phyloP scores from a whole-genome alignment of 1,140 invertebrate genomes.

The Drosophila mojavensis region DNA sequence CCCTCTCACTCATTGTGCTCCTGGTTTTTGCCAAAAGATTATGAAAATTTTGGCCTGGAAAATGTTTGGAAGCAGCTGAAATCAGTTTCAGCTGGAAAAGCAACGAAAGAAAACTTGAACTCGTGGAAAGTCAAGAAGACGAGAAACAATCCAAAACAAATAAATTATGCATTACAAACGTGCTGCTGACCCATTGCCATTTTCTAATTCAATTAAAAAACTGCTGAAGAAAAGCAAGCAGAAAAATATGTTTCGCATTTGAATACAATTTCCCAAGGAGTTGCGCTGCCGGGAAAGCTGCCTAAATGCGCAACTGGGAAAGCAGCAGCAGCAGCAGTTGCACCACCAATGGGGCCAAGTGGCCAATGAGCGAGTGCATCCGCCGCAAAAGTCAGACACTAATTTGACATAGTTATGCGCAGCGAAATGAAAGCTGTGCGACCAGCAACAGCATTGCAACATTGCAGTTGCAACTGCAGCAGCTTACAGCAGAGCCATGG shows the following conservation, averaged over 20 bases:
- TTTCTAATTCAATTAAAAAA: slow-evolving; percentile 83
- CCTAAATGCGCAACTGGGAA: slow-evolving; percentile 70
- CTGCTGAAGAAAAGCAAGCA: slow-evolving; percentile 5
- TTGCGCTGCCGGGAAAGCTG: slow-evolving; percentile 64
- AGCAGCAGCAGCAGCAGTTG: slow-evolving; percentile 35
- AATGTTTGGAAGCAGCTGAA: slow-evolving; percentile 45
- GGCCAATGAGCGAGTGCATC: slow-evolving; percentile 30
- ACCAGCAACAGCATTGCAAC: slow-evolving; percentile 20
- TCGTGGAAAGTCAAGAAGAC: slow-evolving; percentile 13
- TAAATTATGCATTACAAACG: slow-evolving; percentile 83
- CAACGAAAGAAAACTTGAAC: slow-evolving; percentile 34
- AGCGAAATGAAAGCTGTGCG: slow-evolving; percentile 73
- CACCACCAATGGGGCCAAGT: slow-evolving; percentile 19
- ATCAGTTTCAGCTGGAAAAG: slow-evolving; percentile 40
- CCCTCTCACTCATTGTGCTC: slow-evolving; percentile 14
- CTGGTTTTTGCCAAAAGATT: slow-evolving; percentile 78
- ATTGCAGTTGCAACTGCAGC: slow-evolving; percentile 5
- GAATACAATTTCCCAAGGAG: slow-evolving; percentile 80
- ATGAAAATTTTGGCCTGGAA: slow-evolving; percentile 83
- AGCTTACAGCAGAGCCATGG: slow-evolving; percentile 30
- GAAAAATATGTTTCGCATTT: slow-evolving; percentile 57
- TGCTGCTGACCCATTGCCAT: slow-evolving; percentile 83
- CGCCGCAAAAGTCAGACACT: slow-evolving; percentile 59
- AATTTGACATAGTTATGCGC: slow-evolving; percentile 82
- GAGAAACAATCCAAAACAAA: slow-evolving; percentile 57